phyloP scores from a whole-genome alignment of 1,140 invertebrate species.

The Atta texana region DNA sequence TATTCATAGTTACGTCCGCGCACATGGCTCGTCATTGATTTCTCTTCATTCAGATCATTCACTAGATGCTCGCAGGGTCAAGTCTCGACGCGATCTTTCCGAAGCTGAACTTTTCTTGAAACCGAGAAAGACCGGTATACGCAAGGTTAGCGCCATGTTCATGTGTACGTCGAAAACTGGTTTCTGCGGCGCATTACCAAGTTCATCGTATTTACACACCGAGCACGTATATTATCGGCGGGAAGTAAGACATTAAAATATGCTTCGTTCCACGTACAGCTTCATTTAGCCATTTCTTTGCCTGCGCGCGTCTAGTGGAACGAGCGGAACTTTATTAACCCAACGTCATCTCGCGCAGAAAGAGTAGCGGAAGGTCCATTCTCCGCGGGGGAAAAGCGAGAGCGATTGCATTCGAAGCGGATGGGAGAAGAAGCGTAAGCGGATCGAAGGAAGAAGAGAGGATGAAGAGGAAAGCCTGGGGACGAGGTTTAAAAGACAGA shows the following conservation, averaged over 20 bases:
- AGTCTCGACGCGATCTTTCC: background rate
- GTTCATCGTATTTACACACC: slow-evolving; percentile 75
- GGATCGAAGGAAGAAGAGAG: background rate
- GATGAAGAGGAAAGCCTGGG: slow-evolving; percentile 16
- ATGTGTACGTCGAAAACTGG: slow-evolving; percentile 60
- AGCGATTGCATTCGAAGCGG: slow-evolving; percentile 51
- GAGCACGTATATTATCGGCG: slow-evolving; percentile 74
- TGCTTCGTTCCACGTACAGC: slow-evolving; percentile 75
- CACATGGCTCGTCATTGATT: slow-evolving; percentile 43
- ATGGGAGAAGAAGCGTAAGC: slow-evolving; percentile 25
- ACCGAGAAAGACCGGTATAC: slow-evolving; percentile 33
- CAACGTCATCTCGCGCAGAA: slow-evolving; percentile 60
- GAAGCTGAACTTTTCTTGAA: slow-evolving; percentile 5
- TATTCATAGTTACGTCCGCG: slow-evolving; percentile 30
- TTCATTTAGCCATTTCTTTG: slow-evolving; percentile 75
- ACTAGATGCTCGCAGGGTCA: slow-evolving; percentile 4
- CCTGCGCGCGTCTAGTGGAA: slow-evolving; percentile 51
- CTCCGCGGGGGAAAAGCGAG: slow-evolving; percentile 38
- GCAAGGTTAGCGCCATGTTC: slow-evolving; percentile 55
- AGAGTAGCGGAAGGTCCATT: slow-evolving; percentile 53
- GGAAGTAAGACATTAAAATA: slow-evolving; percentile 78
- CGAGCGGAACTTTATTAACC: slow-evolving; percentile 76
- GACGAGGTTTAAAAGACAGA: slow-evolving; percentile 28
- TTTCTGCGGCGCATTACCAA: slow-evolving; percentile 72
- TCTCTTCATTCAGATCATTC: slow-evolving; percentile 49